phyloP scores from a whole-genome alignment of 2,113 vertebrate species.

The Atlantisia rogersi region DNA sequence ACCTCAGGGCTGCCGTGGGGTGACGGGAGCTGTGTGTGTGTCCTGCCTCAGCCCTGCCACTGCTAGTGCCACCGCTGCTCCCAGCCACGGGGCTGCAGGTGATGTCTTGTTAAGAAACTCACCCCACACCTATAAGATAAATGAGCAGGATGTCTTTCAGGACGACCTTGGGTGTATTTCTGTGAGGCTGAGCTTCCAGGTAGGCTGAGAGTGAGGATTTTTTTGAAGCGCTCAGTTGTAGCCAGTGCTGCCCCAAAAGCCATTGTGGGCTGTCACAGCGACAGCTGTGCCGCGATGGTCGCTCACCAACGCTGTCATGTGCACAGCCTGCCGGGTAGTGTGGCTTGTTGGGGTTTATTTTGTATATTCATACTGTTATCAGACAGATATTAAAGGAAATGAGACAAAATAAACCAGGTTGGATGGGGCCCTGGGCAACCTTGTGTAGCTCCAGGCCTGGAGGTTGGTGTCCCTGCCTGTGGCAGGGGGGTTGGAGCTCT shows the following conservation, averaged over 20 bases:
- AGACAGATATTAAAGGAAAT: background rate
- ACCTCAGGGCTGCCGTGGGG: background rate
- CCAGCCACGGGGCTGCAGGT: background rate
- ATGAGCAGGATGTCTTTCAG: background rate
- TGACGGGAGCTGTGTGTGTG: fast-evolving
- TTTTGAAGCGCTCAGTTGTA: background rate
- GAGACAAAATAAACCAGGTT: background rate
- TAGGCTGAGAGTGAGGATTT: background rate
- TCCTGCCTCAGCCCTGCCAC: background rate
- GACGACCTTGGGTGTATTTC: background rate
- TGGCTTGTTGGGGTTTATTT: background rate
- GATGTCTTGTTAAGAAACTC: background rate
- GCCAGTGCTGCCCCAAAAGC: background rate
- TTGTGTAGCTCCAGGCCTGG: no score
- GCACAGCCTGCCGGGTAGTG: background rate
- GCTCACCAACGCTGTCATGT: fast-evolving
- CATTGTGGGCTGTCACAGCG: fast-evolving
- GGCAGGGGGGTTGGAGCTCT: no score
- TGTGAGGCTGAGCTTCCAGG: background rate
- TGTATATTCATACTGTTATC: background rate
- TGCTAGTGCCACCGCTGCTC: background rate
- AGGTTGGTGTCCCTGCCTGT: no score
- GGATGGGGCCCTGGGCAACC: no score
- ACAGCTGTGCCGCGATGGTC: background rate
- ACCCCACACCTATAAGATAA: fast-evolving